phyloP scores from a whole-genome alignment of 2,888 invertebrate species.

The Drosophila barbarae region DNA sequence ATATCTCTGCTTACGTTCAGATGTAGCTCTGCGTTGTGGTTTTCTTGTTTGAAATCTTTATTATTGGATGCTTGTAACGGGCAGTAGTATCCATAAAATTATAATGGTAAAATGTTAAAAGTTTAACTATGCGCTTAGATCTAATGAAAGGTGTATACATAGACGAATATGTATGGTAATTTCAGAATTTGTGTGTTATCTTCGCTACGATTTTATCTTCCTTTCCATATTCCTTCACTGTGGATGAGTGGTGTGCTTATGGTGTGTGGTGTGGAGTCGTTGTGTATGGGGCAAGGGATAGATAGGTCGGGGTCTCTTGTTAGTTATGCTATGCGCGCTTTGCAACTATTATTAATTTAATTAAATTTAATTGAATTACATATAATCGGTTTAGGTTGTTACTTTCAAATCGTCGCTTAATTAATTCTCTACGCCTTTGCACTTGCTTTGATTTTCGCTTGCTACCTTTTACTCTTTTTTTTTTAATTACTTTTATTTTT shows the following conservation, averaged over 20 bases:
- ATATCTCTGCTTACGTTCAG: slow-evolving; percentile 44
- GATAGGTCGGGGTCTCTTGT: slow-evolving; percentile 38
- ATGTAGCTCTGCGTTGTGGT: slow-evolving; percentile 25
- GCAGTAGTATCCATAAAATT: slow-evolving; percentile 79
- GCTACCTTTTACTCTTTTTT: slow-evolving; percentile 60
- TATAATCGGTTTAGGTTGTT: slow-evolving; percentile 49
- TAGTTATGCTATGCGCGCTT: slow-evolving; percentile 69
- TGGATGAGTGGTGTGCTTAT: slow-evolving; percentile 34
- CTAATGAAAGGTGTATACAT: slow-evolving; percentile 79
- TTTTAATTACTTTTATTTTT: slow-evolving; percentile 42
- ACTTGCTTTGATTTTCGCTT: slow-evolving; percentile 68
- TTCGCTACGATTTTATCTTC: slow-evolving; percentile 49
- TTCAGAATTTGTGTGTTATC: slow-evolving; percentile 44
- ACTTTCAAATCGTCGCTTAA: slow-evolving; percentile 48
- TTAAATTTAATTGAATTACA: slow-evolving; percentile 73
- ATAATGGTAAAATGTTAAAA: slow-evolving; percentile 79
- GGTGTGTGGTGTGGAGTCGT: slow-evolving; percentile 27
- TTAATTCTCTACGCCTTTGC: slow-evolving; percentile 52
- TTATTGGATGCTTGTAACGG: slow-evolving; percentile 78
- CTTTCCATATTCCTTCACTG: slow-evolving; percentile 22
- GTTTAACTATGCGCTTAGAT: slow-evolving; percentile 79
- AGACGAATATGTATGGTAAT: slow-evolving; percentile 77
- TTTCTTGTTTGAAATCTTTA: slow-evolving; percentile 75
- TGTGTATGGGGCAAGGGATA: slow-evolving; percentile 30
- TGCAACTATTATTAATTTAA: slow-evolving; percentile 71